Evolutionary conservation across 2,888 invertebrate species (phyloP), one percentile per base, ranked within the genome.

Genomic region (Patella pellucida): DNA sequence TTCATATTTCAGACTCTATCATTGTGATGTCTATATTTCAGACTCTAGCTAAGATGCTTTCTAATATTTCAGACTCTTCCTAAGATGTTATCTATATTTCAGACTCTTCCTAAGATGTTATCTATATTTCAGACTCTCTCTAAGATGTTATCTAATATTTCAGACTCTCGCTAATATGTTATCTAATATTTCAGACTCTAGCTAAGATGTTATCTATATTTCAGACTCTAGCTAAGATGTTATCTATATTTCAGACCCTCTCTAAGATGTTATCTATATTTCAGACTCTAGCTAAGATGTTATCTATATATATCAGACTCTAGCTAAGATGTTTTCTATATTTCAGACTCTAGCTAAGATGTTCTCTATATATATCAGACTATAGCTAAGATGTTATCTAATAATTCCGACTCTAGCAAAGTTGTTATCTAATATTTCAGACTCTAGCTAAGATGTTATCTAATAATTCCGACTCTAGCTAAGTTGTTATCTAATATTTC

Each of bases 381-480:
- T 12, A 3, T 27, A 19, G n/a, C 5, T 51, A 16, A 4, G 1
- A 0, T 19, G 0, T n/a, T 5, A 50, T 31, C 68, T 12, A n/a
- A 19, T 56, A 15, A 16, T 52, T 23, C 52, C 23, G 50, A 52
- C 50, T 68, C 15, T 19, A n/a, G 23, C 0, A 11, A 23, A 23
- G 0, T 0, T 56, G 56, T 56, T 56, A 41, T 72, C 9, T 73
- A 50, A n/a, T 52, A 4, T 79, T 77, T 9, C 81, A 91, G 91
- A 91, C 91, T 1, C 78, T 91, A 74, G 90, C 91, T 7, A 88
- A 85, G 2, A 79, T 91, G 77, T 82, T 91, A 75, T 91, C 91
- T 2, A 83, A 83, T 19, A 91, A n/a, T 2, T 31, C 31, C 2
- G 31, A 31, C 31, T 31, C 31, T 4, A n/a, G 4, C 4, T 31